Percentiles rank a stretch among this genome's conserved stretches.
Evolutionary conservation across 2,888 invertebrate genomes (phyloP).

Genomic region (Tachina grossa): DNA sequence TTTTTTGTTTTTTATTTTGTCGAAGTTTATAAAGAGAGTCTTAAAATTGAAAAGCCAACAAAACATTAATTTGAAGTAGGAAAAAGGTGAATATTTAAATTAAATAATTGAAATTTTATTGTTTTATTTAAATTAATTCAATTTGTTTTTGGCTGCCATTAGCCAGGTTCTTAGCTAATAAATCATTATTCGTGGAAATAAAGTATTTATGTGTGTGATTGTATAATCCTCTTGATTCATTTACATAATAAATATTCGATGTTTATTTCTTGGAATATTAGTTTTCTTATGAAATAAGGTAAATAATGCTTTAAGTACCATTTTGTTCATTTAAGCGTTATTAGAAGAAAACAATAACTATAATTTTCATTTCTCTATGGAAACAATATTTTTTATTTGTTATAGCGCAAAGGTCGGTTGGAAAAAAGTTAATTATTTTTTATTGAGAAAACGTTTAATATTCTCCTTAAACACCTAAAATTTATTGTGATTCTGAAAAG

Average conservation of each 20-base stretch:
- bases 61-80: background rate
- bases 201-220: background rate
- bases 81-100: background rate
- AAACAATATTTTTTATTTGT: background rate
- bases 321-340: conserved; percentile 42
- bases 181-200: background rate
- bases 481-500: too few species aligned
- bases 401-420: background rate
- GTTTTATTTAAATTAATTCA: background rate
- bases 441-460: too few species aligned
- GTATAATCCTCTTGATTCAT: conserved; percentile 51
- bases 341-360: conserved; percentile 21
- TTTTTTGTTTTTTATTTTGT: background rate
- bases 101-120: conserved; percentile 16
- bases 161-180: background rate
- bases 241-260: conserved; percentile 65
- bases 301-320: conserved; percentile 6
- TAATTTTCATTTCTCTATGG: background rate
- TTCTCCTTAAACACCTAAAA: too few species aligned
- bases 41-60: background rate
- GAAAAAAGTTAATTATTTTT: background rate
- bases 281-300: conserved; percentile 53
- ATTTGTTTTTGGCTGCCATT: background rate
- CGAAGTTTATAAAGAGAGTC: background rate
- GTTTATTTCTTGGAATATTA: conserved; percentile 50